A percentile compares a stretch with the other conserved stretches of the same genome.
These are phyloP conservation scores for Sphaerodactylus townsendi DNA, from an alignment of 2,113 vertebrate species.

Conservation along the genomic window DNA sequence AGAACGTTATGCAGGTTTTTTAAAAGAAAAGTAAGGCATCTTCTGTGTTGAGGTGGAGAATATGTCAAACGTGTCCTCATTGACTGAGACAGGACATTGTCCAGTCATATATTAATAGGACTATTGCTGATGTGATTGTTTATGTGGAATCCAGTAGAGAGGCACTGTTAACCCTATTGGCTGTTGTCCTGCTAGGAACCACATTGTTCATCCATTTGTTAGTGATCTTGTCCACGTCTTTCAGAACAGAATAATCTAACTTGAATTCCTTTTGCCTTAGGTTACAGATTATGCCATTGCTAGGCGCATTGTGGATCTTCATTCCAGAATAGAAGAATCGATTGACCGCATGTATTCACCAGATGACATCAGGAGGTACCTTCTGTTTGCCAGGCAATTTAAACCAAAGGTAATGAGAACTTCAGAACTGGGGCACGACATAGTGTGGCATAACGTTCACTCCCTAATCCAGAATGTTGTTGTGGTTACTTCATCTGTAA, in stretches of 20 bases:
- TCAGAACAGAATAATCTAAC: constrained; percentile 36
- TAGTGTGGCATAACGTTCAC: not conserved
- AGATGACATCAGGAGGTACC: constrained; percentile 95
- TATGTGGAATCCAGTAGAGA: too few relatives aligned
- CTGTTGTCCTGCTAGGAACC: not conserved
- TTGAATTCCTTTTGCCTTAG: constrained; percentile 64
- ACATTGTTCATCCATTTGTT: not conserved
- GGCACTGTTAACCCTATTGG: not conserved
- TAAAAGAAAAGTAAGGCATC: too few relatives aligned
- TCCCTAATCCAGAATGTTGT: not conserved
- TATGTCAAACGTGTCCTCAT: not conserved
- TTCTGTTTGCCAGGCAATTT: constrained; percentile 96
- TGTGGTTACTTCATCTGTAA: not conserved
- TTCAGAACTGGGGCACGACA: not conserved
- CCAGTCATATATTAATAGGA: not conserved
- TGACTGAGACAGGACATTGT: not conserved
- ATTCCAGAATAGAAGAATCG: constrained; percentile 90
- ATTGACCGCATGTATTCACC: constrained; percentile 92
- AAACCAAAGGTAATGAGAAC: constrained; percentile 89
- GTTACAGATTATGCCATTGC: constrained; percentile 98
- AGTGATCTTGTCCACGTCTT: not conserved
- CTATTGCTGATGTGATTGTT: not conserved
- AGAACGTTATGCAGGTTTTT: too few relatives aligned
- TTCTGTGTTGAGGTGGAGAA: not conserved
- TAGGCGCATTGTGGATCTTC: constrained; percentile 94